Percentiles rank a stretch among this genome's conserved stretches.
These are phyloP conservation scores for Argyrosomus japonicus DNA, from an alignment of 2,113 vertebrate species.

Conservation along the genomic window DNA sequence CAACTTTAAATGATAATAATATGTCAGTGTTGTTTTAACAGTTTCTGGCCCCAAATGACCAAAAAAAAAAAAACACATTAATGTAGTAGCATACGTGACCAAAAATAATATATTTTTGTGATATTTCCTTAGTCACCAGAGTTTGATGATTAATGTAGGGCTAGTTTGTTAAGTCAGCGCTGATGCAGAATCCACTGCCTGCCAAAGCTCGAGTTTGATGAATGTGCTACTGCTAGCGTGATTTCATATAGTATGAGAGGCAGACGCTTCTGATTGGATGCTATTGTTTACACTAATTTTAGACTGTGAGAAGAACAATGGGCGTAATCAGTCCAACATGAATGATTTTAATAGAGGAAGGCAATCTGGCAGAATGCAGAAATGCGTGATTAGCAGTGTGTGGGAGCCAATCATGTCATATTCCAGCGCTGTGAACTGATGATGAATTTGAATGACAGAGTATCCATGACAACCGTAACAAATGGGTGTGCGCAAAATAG, in stretches of 20 bases:
- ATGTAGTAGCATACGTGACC: too few species aligned
- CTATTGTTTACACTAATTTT: slow-evolving; percentile 30
- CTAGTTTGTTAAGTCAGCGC: slow-evolving; percentile 11
- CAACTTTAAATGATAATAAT: not conserved
- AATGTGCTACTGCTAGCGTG: slow-evolving; percentile 20
- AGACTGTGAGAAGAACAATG: slow-evolving; percentile 49
- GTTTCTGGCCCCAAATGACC: not conserved
- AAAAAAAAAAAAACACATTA: not conserved
- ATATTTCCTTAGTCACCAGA: not conserved
- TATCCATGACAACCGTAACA: slow-evolving; percentile 53
- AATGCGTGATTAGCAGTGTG: slow-evolving; percentile 52
- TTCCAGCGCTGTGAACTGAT: slow-evolving; percentile 28
- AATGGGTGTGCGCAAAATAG: slow-evolving; percentile 23
- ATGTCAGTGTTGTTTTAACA: too few species aligned
- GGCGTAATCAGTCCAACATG: slow-evolving; percentile 34
- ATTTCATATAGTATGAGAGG: slow-evolving; percentile 28
- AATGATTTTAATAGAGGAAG: slow-evolving; percentile 52
- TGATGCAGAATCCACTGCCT: slow-evolving; percentile 20
- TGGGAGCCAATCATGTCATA: slow-evolving; percentile 52
- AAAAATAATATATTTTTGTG: not conserved
- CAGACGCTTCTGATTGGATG: slow-evolving; percentile 16
- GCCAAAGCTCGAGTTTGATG: slow-evolving; percentile 41
- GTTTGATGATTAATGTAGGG: not conserved
- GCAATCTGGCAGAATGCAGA: slow-evolving; percentile 43
- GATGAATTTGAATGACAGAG: slow-evolving; percentile 54